phyloP scores from a whole-genome alignment of 2,113 vertebrate genomes.

The Jaculus jaculus region DNA sequence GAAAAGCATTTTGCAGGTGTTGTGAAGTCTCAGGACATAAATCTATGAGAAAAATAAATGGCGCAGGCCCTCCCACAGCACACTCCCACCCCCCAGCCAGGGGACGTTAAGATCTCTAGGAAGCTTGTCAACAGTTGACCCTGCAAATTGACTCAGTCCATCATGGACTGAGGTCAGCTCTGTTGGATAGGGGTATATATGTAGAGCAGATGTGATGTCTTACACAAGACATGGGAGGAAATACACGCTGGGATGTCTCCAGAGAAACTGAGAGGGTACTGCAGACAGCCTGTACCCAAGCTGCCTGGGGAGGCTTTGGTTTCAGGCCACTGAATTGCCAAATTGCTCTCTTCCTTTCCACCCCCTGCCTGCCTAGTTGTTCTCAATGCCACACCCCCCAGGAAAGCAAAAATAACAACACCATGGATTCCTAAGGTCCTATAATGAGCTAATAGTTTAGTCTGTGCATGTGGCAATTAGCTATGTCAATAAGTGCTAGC shows the following conservation, averaged over 20 bases:
- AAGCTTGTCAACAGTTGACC: neutral
- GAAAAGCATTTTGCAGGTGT: neutral
- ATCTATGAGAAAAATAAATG: neutral
- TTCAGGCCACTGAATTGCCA: neutral
- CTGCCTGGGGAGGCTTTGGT: neutral
- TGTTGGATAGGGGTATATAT: too few species aligned
- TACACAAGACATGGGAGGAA: neutral
- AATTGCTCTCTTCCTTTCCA: neutral
- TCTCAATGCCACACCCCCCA: neutral
- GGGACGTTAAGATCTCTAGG: neutral
- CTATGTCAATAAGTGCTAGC: neutral
- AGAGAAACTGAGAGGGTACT: neutral
- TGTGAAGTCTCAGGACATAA: constrained; percentile 17
- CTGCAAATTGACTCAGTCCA: neutral
- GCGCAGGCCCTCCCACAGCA: too few species aligned
- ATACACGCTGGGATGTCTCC: neutral
- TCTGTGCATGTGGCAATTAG: neutral
- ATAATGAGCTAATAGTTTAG: neutral
- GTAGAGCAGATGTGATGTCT: neutral
- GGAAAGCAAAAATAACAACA: neutral
- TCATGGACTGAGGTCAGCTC: too few species aligned
- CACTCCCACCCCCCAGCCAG: neutral
- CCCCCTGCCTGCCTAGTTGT: neutral
- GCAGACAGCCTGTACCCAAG: neutral
- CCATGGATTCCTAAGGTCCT: neutral